Base-by-base conservation (phyloP, 2,888 invertebrate species). In the Volucella inflata region DNA sequence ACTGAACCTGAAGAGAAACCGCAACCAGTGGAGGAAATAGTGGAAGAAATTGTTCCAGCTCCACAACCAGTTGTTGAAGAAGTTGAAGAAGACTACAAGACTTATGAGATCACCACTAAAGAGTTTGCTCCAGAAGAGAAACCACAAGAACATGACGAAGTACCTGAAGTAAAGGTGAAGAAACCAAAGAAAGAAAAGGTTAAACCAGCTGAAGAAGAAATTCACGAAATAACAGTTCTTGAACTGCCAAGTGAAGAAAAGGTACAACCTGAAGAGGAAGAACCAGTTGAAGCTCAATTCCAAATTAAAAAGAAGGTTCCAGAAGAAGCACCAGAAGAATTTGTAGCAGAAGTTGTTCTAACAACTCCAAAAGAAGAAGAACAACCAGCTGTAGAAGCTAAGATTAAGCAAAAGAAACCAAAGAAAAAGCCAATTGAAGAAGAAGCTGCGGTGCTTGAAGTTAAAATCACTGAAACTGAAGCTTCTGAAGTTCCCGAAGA, bases 271-370 rank as follows among this genome's bases (percentile, higher is more conserved):
- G 87, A 87, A 67, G 89, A 89, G 53, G 88, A 88, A 48, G 81
- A 88, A 30, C 88, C 88, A 4, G 87, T 84, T 40, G 88, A 87
- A 50, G 87, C 82, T 16, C 57, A 85, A 16, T 88, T 88, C 67
- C 59, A 82, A 30, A 87, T 87, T 0, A 89, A 89, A 53, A 89
- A 89, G 30, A 87, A 87, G 76, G 88, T 89, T 53, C 88, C 88
- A 53, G 89, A 93, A 87, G 88, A 88, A 71, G 88, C 89, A 42
- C 88, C 88, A 42, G 89, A 93, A 88, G 89, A 88, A 70, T 87
- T 89, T 67, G 90, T 90, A 77, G 89, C 90, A 2, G 85, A 90
- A 46, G 85, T 91, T 65, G 87, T 89, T 0, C 38, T 91, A 2
- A 88, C 88, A 0, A 89, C 90, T 72, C 88, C 90, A 8, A 90